A percentile compares a stretch with the other conserved stretches of the same genome.
Conservation (phyloP, 64 coral and sea anemone species). For the Pachyseris speciosa region DNA sequence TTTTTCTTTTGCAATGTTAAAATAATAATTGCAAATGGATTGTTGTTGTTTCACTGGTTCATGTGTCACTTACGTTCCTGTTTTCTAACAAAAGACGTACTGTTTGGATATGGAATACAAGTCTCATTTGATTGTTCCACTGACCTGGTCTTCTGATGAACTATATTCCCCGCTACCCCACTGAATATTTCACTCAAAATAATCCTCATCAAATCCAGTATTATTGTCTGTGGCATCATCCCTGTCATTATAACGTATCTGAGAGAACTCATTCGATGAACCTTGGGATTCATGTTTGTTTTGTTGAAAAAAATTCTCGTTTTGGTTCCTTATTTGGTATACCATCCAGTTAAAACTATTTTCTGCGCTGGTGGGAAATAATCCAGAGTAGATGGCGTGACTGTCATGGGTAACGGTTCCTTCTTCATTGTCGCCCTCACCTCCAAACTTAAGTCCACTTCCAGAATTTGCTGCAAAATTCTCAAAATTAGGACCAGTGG, state of each 20-base stretch:
- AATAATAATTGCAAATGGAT: too few species aligned
- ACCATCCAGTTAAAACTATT: not conserved
- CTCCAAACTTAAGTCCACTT: not conserved
- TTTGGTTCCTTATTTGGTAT: too few species aligned
- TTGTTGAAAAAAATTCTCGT: too few species aligned
- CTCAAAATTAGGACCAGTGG: not conserved
- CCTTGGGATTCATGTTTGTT: not conserved
- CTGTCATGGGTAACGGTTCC: not conserved
- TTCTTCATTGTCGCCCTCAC: not conserved
- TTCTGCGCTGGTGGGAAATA: not conserved
- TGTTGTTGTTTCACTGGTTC: too few species aligned
- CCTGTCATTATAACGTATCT: not conserved
- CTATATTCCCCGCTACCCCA: not conserved
- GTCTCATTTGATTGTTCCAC: too few species aligned
- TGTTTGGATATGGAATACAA: too few species aligned
- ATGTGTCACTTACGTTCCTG: too few species aligned
- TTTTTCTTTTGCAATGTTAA: too few species aligned
- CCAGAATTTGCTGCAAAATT: not conserved
- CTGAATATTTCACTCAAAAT: not conserved
- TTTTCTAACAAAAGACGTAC: too few species aligned
- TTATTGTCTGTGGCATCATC: not conserved
- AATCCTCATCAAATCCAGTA: not conserved
- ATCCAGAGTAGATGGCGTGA: not conserved
- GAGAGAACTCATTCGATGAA: not conserved
- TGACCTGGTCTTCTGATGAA: not conserved